Base-by-base conservation (phyloP, 2,888 invertebrate genomes). In the Oscheius sp. region DNA sequence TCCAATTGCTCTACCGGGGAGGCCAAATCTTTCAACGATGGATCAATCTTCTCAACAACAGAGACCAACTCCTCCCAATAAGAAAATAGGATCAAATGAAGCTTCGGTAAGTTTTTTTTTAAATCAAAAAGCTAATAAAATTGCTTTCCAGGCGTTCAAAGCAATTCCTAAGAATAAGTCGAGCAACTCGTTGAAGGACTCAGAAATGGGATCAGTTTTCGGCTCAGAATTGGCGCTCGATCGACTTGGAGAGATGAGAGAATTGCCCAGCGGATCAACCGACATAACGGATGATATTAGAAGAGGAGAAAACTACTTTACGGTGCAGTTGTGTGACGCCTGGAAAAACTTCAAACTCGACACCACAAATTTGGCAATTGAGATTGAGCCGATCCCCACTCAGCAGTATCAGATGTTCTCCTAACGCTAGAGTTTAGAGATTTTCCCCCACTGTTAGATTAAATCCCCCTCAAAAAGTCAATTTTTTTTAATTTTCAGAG, bases 101-200 rank as follows among this genome's bases (percentile, higher is more conserved):
- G 53, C 64, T 4, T 69, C 69, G 27, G 69, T 69, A 10, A 33
- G 69, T 69, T n/a, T 29, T 31, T 20, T 29, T 61, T 25, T 12
- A 6, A 17, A 20, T 20, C 15, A 8, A 5, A 23, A 31, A n/a
- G n/a, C n/a, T n/a, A n/a, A n/a, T 6, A n/a, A n/a, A 4, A 1
- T 55, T 27, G 2, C 45, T 15, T 48, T 69, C 31, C 23, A 69
- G 69, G 69, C 69, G n/a, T 69, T 69, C 64, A 64, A 58, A 25
- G 68, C 52, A 6, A 68, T 68, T 61, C 68, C 58, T 23, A 42
- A 46, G 23, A 66, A 53, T 46, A 53, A 57, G 20, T 48, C 66
- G 23, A 66, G 33, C 23, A 34, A 10, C 17, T 33, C 64, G 1
- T 33, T 48, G 48, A 64, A 61, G 20, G 55, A 55, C 29, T 31